A percentile compares a stretch with the other conserved stretches of the same genome.
These are phyloP conservation scores for Cacajao melanocephalus DNA, from an alignment of 2,797 vertebrate species.

Conservation along the genomic window DNA sequence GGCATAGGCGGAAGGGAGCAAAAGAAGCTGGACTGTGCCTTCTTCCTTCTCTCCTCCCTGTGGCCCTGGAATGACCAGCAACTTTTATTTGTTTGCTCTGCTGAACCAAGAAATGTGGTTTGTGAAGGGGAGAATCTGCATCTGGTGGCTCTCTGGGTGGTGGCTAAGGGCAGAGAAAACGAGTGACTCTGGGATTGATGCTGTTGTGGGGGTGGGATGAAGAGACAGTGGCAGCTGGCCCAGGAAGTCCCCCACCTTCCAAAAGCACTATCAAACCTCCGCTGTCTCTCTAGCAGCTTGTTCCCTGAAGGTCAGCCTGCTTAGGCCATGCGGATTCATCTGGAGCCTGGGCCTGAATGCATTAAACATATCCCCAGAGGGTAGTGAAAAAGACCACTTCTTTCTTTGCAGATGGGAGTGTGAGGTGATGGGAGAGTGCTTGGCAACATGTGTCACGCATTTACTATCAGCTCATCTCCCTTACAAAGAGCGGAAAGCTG, in stretches of 20 bases:
- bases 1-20: neutral
- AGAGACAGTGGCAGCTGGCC: neutral
- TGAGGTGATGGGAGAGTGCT: neutral
- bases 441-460: neutral
- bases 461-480: neutral
- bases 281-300: neutral
- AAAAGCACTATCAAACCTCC: neutral
- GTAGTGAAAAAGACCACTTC: neutral
- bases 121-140: neutral
- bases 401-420: neutral
- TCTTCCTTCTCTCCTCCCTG: neutral
- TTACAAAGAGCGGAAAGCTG: neutral
- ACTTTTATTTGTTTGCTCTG: neutral
- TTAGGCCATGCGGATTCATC: neutral
- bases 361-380: slow-evolving; percentile 6
- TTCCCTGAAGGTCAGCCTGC: neutral
- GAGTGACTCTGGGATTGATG: neutral
- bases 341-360: slow-evolving; percentile 17
- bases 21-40: neutral
- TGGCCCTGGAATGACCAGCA: neutral
- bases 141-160: neutral
- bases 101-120: neutral
- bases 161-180: neutral
- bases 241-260: neutral
- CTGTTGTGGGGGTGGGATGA: neutral